These are phyloP conservation scores for Glyphotaelius pellucidus DNA, from an alignment of 2,888 invertebrate genomes.

Conservation along the genomic window DNA sequence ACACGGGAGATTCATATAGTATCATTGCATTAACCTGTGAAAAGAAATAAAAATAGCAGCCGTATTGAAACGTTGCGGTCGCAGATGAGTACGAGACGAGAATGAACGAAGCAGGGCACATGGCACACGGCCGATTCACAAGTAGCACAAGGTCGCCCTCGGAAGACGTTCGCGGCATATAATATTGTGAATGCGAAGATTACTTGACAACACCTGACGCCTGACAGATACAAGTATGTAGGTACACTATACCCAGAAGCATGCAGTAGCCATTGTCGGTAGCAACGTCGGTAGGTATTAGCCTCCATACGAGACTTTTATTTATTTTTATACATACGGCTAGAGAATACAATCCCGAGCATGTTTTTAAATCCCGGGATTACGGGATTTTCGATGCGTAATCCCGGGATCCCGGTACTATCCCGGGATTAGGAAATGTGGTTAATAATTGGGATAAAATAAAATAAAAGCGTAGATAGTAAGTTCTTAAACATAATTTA, in stretches of 20 bases:
- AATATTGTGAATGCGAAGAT: background rate
- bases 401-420: no score
- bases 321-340: no score
- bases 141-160: background rate
- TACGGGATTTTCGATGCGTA: no score
- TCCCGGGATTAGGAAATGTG: no score
- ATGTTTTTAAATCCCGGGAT: no score
- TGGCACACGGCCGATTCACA: background rate
- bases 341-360: no score
- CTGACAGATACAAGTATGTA: background rate
- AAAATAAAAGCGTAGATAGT: no score
- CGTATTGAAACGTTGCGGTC: background rate
- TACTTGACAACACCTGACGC: background rate
- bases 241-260: background rate
- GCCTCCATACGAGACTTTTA: no score
- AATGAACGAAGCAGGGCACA: background rate
- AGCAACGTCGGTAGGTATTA: no score
- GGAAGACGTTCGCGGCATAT: background rate
- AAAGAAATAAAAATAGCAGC: background rate
- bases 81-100: background rate
- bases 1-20: background rate
- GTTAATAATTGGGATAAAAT: no score
- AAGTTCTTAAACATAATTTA: no score
- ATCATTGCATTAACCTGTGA: background rate
- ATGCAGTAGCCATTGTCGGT: no score